Percentiles rank a stretch among this genome's conserved stretches.
Evolutionary conservation across 2,113 vertebrate genomes (phyloP).

Genomic region (Megalops atlanticus): DNA sequence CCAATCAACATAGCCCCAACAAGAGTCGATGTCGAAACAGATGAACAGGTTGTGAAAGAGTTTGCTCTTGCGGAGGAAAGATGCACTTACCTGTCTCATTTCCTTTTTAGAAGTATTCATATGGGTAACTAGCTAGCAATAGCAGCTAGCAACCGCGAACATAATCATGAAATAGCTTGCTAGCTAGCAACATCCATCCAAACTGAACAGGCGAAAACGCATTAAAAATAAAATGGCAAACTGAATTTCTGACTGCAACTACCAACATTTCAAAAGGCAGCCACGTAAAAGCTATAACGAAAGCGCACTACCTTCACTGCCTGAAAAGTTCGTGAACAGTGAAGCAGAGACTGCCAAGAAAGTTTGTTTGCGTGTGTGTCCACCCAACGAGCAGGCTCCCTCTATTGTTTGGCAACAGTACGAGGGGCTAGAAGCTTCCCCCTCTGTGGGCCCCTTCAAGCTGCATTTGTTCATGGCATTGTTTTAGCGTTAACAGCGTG

Average conservation of each 20-base stretch:
- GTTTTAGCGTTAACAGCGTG: not conserved
- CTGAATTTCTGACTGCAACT: not conserved
- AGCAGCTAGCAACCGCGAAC: not conserved
- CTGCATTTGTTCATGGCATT: not conserved
- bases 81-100: not conserved
- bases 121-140: not conserved
- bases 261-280: not conserved
- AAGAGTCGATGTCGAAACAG: not conserved
- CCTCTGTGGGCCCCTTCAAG: not conserved
- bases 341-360: not conserved
- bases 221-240: not conserved
- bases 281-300: not conserved
- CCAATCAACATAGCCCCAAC: not conserved
- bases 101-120: not conserved
- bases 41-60: not conserved
- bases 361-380: not conserved
- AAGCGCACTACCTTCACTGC: not conserved
- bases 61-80: not conserved
- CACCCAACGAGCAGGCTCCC: not conserved
- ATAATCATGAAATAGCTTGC: not conserved
- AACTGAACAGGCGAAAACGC: not conserved
- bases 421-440: not conserved
- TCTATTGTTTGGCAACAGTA: constrained; percentile 1
- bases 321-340: not conserved
- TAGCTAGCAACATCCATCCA: not conserved